Conservation (phyloP, 2,113 vertebrate species). For the Mungos mungo region DNA sequence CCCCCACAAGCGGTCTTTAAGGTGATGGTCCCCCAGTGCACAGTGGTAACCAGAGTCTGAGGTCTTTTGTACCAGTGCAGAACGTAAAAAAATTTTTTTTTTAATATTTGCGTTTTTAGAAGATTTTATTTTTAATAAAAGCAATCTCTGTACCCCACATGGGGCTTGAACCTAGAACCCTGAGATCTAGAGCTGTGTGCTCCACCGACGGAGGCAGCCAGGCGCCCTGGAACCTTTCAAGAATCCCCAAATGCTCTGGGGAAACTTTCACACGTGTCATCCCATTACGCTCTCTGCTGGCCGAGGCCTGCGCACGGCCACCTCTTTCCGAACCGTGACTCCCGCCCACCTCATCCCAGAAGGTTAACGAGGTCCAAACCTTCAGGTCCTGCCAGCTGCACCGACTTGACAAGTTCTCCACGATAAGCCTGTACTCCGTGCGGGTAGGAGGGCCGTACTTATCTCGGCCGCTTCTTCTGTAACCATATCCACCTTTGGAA, state of each 20-base stretch:
- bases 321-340: conserved; percentile 6
- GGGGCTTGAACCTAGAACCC: neutral
- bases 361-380: conserved; percentile 84
- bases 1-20: neutral
- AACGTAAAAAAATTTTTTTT: neutral
- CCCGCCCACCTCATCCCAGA: conserved; percentile 53
- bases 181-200: neutral
- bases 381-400: conserved; percentile 99
- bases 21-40: neutral
- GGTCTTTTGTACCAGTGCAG: neutral
- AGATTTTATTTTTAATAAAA: neutral
- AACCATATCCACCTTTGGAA: conserved; percentile 94
- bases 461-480: conserved; percentile 96
- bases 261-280: neutral
- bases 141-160: neutral
- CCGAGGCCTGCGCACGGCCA: neutral
- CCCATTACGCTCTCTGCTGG: neutral
- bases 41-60: neutral
- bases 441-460: conserved; percentile 96
- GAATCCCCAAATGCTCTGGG: neutral
- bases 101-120: neutral
- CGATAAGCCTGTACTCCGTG: conserved; percentile 98
- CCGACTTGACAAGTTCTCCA: conserved; percentile 98
- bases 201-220: neutral
- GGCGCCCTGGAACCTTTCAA: neutral